These are phyloP conservation scores for Hoplodrina ambigua DNA, from an alignment of 2,888 invertebrate species.

Conservation along the genomic window DNA sequence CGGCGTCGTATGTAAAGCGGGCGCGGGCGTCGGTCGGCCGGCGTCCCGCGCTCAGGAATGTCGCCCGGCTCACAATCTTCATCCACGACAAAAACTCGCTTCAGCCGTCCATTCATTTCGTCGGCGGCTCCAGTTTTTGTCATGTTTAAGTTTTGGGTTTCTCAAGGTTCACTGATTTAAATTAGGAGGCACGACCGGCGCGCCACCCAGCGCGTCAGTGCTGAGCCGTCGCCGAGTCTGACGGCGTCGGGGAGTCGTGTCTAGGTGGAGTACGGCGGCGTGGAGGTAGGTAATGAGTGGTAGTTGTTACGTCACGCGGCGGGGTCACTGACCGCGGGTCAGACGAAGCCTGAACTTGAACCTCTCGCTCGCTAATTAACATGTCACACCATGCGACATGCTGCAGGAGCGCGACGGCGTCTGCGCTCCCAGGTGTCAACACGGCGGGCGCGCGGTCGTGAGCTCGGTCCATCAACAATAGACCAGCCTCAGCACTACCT, in stretches of 20 bases:
- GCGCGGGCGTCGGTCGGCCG: constrained; percentile 33
- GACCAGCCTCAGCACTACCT: no score
- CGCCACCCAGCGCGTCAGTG: constrained; percentile 16
- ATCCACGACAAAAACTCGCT: constrained; percentile 56
- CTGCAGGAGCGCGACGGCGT: not conserved
- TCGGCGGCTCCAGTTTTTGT: constrained; percentile 62
- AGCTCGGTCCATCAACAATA: no score
- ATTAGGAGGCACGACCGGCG: constrained; percentile 44
- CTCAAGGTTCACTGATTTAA: constrained; percentile 60
- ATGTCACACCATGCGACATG: constrained; percentile 45
- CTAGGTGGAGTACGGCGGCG: constrained; percentile 12
- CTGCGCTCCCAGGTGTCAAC: no score
- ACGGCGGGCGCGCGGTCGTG: not conserved
- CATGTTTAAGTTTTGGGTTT: constrained; percentile 45
- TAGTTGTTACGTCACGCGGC: constrained; percentile 66
- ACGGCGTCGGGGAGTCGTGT: constrained; percentile 6
- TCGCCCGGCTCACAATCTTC: constrained; percentile 46
- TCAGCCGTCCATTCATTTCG: constrained; percentile 63
- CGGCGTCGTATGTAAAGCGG: constrained; percentile 68
- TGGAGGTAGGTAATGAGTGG: constrained; percentile 53
- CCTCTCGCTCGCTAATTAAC: constrained; percentile 69
- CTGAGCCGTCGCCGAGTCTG: constrained; percentile 11
- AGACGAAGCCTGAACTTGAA: constrained; percentile 74
- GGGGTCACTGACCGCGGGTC: constrained; percentile 71
- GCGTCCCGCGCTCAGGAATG: constrained; percentile 46